phyloP scores from a whole-genome alignment of 2,888 invertebrate genomes.

The Acrobeloides nanus region DNA sequence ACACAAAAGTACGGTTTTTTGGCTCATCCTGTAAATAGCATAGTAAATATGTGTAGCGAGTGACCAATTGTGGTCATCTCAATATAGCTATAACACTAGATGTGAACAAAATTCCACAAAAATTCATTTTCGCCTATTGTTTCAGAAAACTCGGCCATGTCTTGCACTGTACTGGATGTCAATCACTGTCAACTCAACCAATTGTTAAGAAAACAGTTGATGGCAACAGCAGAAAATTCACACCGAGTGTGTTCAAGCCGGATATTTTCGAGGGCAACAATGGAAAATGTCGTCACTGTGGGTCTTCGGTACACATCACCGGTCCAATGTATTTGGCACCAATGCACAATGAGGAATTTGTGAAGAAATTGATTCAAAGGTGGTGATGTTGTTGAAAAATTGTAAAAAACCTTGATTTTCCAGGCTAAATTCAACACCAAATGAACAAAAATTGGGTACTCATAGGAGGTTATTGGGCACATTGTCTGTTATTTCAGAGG shows the following conservation, averaged over 20 bases:
- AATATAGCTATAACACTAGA: too few species aligned
- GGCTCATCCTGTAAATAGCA: too few species aligned
- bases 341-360: slow-evolving; percentile 73
- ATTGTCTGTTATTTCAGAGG: slow-evolving; percentile 66
- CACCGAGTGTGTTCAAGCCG: slow-evolving; percentile 14
- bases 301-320: slow-evolving; percentile 63
- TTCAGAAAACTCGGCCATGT: slow-evolving; percentile 75
- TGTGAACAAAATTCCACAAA: too few species aligned
- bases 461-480: slow-evolving; percentile 71
- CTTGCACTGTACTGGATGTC: slow-evolving; percentile 84
- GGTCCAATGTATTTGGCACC: slow-evolving; percentile 90
- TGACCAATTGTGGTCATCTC: too few species aligned
- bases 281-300: slow-evolving; percentile 40
- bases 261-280: slow-evolving; percentile 19
- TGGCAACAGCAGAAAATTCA: slow-evolving; percentile 32
- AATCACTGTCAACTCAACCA: slow-evolving; percentile 70
- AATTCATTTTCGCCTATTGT: slow-evolving; percentile 12
- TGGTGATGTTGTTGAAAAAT: slow-evolving; percentile 11
- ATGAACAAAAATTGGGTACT: slow-evolving; percentile 63
- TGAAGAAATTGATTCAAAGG: slow-evolving; percentile 63
- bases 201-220: slow-evolving; percentile 60
- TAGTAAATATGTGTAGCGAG: too few species aligned
- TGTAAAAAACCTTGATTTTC: slow-evolving; percentile 12
- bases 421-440: slow-evolving; percentile 34
- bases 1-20: too few species aligned